phyloP scores from a whole-genome alignment of 2,113 vertebrate genomes.

The Sceloporus tristichus region DNA sequence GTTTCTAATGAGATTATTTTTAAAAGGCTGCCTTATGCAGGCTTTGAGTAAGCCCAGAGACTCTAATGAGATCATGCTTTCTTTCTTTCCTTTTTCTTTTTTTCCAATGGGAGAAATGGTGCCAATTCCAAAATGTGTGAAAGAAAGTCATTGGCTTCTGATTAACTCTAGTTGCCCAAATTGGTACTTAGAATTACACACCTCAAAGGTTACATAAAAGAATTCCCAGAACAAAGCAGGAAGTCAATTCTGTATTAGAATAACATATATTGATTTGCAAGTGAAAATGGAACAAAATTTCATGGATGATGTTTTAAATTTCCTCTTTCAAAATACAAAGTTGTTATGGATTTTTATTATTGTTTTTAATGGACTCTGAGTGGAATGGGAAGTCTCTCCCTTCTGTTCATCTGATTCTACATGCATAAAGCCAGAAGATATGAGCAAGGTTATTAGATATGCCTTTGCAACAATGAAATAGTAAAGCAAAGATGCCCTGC shows the following conservation, averaged over 20 bases:
- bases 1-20: slow-evolving; percentile 65
- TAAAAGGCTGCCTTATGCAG: slow-evolving; percentile 39
- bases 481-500: slow-evolving; percentile 78
- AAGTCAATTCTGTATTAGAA: slow-evolving; percentile 27
- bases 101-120: slow-evolving; percentile 52
- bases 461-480: slow-evolving; percentile 71
- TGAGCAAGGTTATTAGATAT: slow-evolving; percentile 77
- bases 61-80: slow-evolving; percentile 60
- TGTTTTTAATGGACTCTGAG: slow-evolving; percentile 67
- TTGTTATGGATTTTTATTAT: slow-evolving; percentile 45
- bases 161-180: slow-evolving; percentile 62
- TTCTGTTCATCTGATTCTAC: slow-evolving; percentile 70
- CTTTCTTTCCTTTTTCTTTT: slow-evolving; percentile 48
- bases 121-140: slow-evolving; percentile 44
- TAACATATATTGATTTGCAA: slow-evolving; percentile 45
- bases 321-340: slow-evolving; percentile 60
- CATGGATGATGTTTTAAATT: slow-evolving; percentile 56
- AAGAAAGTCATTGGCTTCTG: slow-evolving; percentile 54
- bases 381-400: slow-evolving; percentile 63
- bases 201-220: slow-evolving; percentile 47
- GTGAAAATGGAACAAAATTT: slow-evolving; percentile 39
- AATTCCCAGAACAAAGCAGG: neutral
- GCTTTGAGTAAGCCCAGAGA: slow-evolving; percentile 61
- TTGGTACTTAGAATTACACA: slow-evolving; percentile 40
- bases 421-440: slow-evolving; percentile 72